phyloP scores from a whole-genome alignment of 2,888 invertebrate species.

The Autographa gamma region DNA sequence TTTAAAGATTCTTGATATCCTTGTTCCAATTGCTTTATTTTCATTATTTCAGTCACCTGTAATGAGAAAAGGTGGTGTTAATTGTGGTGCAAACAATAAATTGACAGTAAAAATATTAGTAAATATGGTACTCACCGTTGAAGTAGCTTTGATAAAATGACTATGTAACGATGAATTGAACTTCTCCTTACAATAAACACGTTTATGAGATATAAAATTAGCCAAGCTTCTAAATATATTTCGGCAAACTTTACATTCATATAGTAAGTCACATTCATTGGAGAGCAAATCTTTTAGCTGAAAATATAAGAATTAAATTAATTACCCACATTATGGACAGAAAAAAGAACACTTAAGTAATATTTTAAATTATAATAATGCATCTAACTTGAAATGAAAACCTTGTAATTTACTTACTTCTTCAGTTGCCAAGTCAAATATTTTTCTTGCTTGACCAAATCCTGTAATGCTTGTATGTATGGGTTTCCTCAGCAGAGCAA shows the following conservation, averaged over 20 bases:
- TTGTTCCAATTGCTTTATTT: constrained; percentile 85
- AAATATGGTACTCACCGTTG: constrained; percentile 76
- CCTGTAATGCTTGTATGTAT: constrained; percentile 91
- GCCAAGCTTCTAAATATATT: constrained; percentile 95
- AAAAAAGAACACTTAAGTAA: background rate
- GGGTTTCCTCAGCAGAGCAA: constrained; percentile 90
- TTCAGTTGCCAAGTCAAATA: constrained; percentile 93
- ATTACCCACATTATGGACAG: background rate
- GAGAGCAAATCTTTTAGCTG: constrained; percentile 93
- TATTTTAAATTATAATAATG: background rate
- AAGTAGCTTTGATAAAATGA: constrained; percentile 80
- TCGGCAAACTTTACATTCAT: constrained; percentile 96
- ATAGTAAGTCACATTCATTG: constrained; percentile 96
- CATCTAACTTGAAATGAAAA: background rate
- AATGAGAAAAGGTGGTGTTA: constrained; percentile 42
- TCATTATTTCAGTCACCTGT: constrained; percentile 81
- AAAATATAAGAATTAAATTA: constrained; percentile 56
- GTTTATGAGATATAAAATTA: constrained; percentile 96
- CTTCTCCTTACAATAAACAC: constrained; percentile 92
- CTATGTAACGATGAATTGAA: constrained; percentile 84
- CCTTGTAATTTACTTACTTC: constrained; percentile 88
- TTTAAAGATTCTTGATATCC: constrained; percentile 80
- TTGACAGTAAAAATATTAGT: constrained; percentile 5
- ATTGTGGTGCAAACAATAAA: background rate
- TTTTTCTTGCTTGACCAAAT: constrained; percentile 91